These are phyloP conservation scores for Auanema freiburgensis DNA, from an alignment of 2,888 invertebrate genomes.

Conservation along the genomic window DNA sequence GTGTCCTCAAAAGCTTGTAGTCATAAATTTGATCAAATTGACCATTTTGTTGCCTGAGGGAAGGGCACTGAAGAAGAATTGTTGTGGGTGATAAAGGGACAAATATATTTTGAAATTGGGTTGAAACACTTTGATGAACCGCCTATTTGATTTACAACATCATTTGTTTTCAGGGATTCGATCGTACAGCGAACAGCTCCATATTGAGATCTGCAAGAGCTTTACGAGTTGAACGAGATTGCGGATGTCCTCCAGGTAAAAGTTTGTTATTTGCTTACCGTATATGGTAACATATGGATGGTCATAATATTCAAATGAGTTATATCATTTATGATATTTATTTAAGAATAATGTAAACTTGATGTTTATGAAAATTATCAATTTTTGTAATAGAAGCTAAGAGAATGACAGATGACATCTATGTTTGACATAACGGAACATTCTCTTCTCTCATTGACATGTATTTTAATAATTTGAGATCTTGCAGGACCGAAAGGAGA, in stretches of 20 bases:
- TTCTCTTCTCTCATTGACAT: slow-evolving; percentile 4
- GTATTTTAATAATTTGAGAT: not conserved
- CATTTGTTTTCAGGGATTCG: slow-evolving; percentile 3
- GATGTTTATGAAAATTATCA: too few species aligned
- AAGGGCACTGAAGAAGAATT: too few species aligned
- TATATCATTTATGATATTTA: not conserved
- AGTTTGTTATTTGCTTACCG: not conserved
- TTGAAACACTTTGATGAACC: too few species aligned
- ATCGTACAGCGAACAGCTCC: not conserved
- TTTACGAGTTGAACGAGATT: slow-evolving; percentile 4
- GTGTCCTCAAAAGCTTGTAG: slow-evolving; percentile 15
- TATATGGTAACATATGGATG: too few species aligned
- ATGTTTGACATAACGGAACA: slow-evolving; percentile 13
- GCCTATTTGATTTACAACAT: not conserved
- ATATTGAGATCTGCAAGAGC: slow-evolving; percentile 1
- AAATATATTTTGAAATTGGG: too few species aligned
- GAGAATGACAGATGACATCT: too few species aligned
- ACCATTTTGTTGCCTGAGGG: slow-evolving; percentile 7
- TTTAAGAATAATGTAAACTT: too few species aligned
- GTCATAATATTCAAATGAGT: slow-evolving; percentile 17
- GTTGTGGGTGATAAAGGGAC: too few species aligned
- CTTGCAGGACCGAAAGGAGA: slow-evolving; percentile 57
- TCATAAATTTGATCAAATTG: slow-evolving; percentile 21
- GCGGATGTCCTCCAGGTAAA: slow-evolving; percentile 19
- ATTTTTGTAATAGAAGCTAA: too few species aligned